Percentiles rank a stretch among this genome's conserved stretches.
Conservation (phyloP, 2,888 invertebrate species). For the Polia nebulosa region DNA sequence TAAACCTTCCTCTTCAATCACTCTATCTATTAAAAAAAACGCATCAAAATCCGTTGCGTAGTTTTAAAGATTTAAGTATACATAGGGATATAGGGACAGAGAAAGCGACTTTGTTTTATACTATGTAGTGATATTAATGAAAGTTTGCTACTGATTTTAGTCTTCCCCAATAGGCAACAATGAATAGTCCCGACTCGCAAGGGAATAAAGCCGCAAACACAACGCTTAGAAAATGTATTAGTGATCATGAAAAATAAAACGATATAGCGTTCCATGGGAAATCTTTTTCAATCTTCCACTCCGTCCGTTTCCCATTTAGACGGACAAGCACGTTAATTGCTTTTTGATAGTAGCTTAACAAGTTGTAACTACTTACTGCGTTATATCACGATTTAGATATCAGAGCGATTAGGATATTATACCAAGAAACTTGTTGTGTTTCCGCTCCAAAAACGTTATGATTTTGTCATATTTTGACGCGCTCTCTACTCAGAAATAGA, state of each 20-base stretch:
- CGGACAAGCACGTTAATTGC: conserved; percentile 49
- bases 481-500: conserved; percentile 28
- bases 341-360: conserved; percentile 59
- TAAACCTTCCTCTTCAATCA: no score
- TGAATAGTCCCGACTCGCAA: conserved; percentile 37
- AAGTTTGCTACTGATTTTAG: background rate
- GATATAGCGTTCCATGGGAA: conserved; percentile 54
- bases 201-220: conserved; percentile 43
- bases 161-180: conserved; percentile 1
- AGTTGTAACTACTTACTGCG: conserved; percentile 41
- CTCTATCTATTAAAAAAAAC: no score
- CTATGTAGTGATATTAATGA: no score
- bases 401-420: conserved; percentile 48
- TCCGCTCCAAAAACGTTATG: conserved; percentile 55
- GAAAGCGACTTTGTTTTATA: no score
- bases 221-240: conserved; percentile 47
- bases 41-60: no score
- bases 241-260: conserved; percentile 39
- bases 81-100: no score
- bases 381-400: conserved; percentile 47
- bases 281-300: conserved; percentile 59
- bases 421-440: conserved; percentile 49
- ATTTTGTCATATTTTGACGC: conserved; percentile 42
- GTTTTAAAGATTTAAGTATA: no score
- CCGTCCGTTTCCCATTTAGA: conserved; percentile 43